phyloP scores from a whole-genome alignment of 1,140 invertebrate species.

The Venustaconcha ellipsiformis region DNA sequence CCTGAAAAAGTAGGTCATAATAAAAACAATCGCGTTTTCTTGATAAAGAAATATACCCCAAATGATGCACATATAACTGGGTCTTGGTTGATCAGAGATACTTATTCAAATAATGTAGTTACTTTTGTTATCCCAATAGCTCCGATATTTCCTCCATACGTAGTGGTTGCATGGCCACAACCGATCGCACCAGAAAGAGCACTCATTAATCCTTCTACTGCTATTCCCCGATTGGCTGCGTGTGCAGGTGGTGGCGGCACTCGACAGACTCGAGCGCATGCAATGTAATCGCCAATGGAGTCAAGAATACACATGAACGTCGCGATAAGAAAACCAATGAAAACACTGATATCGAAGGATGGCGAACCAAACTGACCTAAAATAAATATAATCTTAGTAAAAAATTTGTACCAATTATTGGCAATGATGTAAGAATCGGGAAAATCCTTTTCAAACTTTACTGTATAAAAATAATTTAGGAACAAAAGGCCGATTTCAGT shows the following conservation, averaged over 20 bases:
- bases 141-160: constrained; percentile 86
- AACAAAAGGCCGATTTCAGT: background rate
- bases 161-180: constrained; percentile 86
- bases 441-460: constrained; percentile 49
- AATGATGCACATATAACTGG: too few relatives aligned
- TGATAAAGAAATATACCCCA: too few relatives aligned
- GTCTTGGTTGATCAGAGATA: too few relatives aligned
- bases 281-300: constrained; percentile 64
- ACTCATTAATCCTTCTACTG: constrained; percentile 86
- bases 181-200: constrained; percentile 86
- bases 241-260: constrained; percentile 57
- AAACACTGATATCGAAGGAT: constrained; percentile 30
- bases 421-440: too few relatives aligned
- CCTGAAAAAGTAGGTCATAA: too few relatives aligned
- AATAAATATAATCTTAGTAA: constrained; percentile 2
- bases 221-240: constrained; percentile 76
- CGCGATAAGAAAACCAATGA: constrained; percentile 54
- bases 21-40: too few relatives aligned
- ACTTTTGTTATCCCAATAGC: constrained; percentile 81
- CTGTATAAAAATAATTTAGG: constrained; percentile 15
- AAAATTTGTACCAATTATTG: too few relatives aligned
- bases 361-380: constrained; percentile 21
- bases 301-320: constrained; percentile 58
- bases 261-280: constrained; percentile 57
- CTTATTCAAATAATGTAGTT: background rate